Base-by-base conservation (phyloP, 30 jellyfish, hydroid and myxozoan genomes). In the Catostylus mosaicus region DNA sequence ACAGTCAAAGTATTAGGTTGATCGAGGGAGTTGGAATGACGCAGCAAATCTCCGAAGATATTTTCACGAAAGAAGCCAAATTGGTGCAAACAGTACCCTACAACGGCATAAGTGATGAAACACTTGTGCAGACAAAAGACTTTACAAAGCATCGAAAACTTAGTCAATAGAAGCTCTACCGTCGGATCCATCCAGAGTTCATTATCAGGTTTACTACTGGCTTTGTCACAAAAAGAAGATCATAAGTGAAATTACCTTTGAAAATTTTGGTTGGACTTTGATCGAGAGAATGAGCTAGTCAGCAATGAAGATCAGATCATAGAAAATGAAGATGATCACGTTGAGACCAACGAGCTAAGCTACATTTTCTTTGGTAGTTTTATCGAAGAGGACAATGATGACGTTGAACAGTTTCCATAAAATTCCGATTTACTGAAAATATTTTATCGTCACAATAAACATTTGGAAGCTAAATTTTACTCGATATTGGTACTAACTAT, bases 121-220 rank as follows among this genome's bases (percentile, higher is more conserved):
- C n/a, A n/a, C n/a, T n/a, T 57, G 88, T 77, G 67, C 80, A 61
- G 80, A 77, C 88, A 54, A 50, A 84, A 54, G 80, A 48, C 77
- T 75, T 20, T 64, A 64, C 77, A 30, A 45, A 35, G 82, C 65
- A 70, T 30, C 48, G 85, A 73, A 73, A 73, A 52, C 77, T 50
- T 38, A 73, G 54, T 73, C 74, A 23, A 38, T 52, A 31, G 72
- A 68, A 68, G 81, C 81, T 33, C 35, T 68, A 37, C 81, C 81
- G 81, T 8, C 22, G 51, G 56, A 66, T 68, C 66, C 81, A 30
- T n/a, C n/a, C n/a, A n/a, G n/a, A n/a, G n/a, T n/a, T n/a, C n/a
- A n/a, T n/a, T n/a, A n/a, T n/a, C n/a, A n/a, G n/a, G n/a, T n/a
- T n/a, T n/a, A n/a, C n/a, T n/a, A n/a, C n/a, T n/a, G n/a, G n/a